phyloP scores from a whole-genome alignment of 1,140 invertebrate genomes.

The Amphibalanus amphitrite region DNA sequence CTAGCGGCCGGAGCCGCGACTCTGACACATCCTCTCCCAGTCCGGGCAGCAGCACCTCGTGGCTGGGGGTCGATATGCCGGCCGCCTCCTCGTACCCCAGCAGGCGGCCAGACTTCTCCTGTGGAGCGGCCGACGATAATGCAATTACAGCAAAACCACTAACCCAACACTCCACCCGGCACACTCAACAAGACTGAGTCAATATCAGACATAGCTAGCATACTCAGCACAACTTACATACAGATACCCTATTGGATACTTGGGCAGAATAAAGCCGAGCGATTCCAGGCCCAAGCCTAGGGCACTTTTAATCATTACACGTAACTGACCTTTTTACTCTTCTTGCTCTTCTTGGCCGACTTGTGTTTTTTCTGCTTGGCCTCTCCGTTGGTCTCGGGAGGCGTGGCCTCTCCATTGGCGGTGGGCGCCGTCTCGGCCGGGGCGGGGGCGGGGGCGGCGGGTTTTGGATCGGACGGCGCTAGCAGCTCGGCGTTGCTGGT shows the following conservation, averaged over 20 bases:
- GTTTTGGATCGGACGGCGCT: not conserved
- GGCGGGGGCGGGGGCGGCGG: too few relatives aligned
- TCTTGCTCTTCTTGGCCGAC: conserved; percentile 20
- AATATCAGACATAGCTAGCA: too few relatives aligned
- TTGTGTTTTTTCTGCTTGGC: conserved; percentile 15
- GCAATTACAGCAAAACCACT: too few relatives aligned
- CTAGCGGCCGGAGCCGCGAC: not conserved
- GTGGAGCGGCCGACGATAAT: too few relatives aligned
- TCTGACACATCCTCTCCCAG: not conserved
- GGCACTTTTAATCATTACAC: too few relatives aligned
- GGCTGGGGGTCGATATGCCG: conserved; percentile 29
- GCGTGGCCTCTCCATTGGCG: not conserved
- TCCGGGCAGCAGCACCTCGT: not conserved
- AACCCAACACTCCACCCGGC: too few relatives aligned
- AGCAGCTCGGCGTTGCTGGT: not conserved
- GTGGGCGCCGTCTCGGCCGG: conserved; percentile 1
- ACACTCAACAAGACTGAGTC: too few relatives aligned
- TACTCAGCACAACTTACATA: too few relatives aligned
- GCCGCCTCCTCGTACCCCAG: conserved; percentile 37
- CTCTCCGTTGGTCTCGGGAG: conserved; percentile 1
- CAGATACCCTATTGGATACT: too few relatives aligned
- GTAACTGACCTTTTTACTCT: conserved; percentile 30
- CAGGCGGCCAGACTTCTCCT: conserved; percentile 38
- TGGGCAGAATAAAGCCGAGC: too few relatives aligned
- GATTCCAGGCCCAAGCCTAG: too few relatives aligned